Evolutionary conservation across 2,888 invertebrate species (phyloP).

Genomic region (Cataglyphis livida): DNA sequence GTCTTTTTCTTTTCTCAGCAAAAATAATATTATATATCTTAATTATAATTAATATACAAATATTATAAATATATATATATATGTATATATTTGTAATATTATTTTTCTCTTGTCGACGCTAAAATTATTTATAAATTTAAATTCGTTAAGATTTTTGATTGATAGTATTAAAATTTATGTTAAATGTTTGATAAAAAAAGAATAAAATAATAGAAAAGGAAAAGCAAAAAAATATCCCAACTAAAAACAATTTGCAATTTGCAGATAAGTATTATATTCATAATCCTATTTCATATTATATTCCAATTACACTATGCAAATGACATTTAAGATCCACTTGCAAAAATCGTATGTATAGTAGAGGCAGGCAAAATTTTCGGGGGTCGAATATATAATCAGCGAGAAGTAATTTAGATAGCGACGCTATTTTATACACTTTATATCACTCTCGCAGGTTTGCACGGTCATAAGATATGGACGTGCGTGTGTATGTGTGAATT

Average conservation of each 20-base stretch:
- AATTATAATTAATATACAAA: neutral
- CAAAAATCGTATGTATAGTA: neutral
- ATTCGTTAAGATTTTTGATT: neutral
- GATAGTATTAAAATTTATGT: neutral
- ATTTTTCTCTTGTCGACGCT: neutral
- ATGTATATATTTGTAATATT: neutral
- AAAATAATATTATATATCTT: neutral
- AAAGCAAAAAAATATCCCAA: neutral
- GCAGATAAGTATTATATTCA: neutral
- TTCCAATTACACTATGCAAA: neutral
- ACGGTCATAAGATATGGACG: slow-evolving; percentile 2
- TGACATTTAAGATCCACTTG: neutral
- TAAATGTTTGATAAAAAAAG: neutral
- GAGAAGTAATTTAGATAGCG: slow-evolving; percentile 80
- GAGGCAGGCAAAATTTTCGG: slow-evolving; percentile 26
- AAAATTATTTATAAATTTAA: neutral
- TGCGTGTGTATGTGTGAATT: neutral
- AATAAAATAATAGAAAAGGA: neutral
- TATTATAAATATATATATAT: neutral
- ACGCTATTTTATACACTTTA: slow-evolving; percentile 78
- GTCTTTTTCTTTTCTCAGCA: neutral
- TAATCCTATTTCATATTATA: neutral
- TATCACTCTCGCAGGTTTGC: slow-evolving; percentile 57
- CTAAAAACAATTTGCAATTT: neutral
- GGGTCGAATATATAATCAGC: slow-evolving; percentile 69